Base-by-base conservation (phyloP, 2,888 invertebrate genomes). In the Drosophila borborema region DNA sequence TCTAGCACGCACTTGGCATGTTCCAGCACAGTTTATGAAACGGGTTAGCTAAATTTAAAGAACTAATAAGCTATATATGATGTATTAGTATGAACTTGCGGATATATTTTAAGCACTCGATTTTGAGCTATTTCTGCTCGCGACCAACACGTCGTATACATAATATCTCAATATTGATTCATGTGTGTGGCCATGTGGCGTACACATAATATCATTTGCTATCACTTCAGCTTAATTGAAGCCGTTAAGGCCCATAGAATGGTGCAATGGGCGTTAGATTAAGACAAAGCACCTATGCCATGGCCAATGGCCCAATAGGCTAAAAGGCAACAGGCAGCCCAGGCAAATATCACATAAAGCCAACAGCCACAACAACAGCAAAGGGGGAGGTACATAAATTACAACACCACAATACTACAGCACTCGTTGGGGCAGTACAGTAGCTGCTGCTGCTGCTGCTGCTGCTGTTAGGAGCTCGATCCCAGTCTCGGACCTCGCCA, bases 261-360 rank as follows among this genome's bases (percentile, higher is more conserved):
- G 65, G 43, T 18, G 76, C 81, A 74, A 75, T 67, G 84, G 70
- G 73, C 74, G 40, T 46, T 67, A 71, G 84, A 85, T 85, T 86
- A 81, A 85, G 85, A 88, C 81, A 83, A 89, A 88, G 89, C 74
- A 81, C 84, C 86, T 61, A 60, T 63, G 75, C 67, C 51, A 36
- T 51, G 73, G 62, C 77, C 20, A 18, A 16, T 67, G 28, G 55
- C 14, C 69, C 69, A 51, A 49, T 69, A 53, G 48, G 62, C 72
- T 18, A 9, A 38, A 5, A 68, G 62, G 66, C 78, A 70, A 62
- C 72, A 64, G 54, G 67, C 78, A 40, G 46, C 41, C 46, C 36
- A 41, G 28, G 20, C 55, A 34, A 66, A 54, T 65, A 66, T 54
- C 66, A 34, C 38, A 36, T 40, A 66, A 70, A 67, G 68, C 64